A percentile compares a stretch with the other conserved stretches of the same genome.
These are phyloP conservation scores for Mimumesa dahlbomi DNA, from an alignment of 2,888 invertebrate genomes.

Conservation along the genomic window DNA sequence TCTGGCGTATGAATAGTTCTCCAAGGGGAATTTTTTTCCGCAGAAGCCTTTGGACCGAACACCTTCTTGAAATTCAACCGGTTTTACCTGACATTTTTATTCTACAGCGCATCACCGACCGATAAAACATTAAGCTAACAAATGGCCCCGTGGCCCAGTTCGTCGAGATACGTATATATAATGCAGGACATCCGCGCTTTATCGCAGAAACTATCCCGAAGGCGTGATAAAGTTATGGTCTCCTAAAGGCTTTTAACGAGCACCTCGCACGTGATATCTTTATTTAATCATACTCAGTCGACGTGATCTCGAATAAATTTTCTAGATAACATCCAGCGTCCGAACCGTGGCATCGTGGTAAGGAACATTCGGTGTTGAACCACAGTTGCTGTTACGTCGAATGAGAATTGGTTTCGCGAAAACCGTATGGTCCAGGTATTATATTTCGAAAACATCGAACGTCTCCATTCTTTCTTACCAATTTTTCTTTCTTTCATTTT, in stretches of 20 bases:
- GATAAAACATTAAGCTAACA: conserved; percentile 46
- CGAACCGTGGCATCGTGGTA: not conserved
- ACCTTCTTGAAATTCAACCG: conserved; percentile 4
- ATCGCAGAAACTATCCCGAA: conserved; percentile 44
- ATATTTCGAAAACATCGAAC: not conserved
- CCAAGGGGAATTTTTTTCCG: too few relatives aligned
- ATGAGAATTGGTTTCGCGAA: conserved; percentile 21
- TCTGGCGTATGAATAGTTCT: too few relatives aligned
- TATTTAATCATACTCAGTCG: conserved; percentile 52
- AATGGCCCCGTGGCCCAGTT: conserved; percentile 25
- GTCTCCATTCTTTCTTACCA: too few relatives aligned
- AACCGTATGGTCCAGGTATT: conserved; percentile 8
- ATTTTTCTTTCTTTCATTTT: not conserved
- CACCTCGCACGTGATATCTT: conserved; percentile 59
- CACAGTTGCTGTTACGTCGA: conserved; percentile 19
- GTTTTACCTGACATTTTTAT: conserved; percentile 25
- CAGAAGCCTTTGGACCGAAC: too few relatives aligned
- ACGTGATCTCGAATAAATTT: conserved; percentile 59
- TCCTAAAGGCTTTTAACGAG: conserved; percentile 62
- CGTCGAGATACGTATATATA: conserved; percentile 24
- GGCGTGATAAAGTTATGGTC: conserved; percentile 58
- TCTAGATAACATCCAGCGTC: conserved; percentile 22
- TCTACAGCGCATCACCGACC: conserved; percentile 23
- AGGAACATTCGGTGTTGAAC: conserved; percentile 1
- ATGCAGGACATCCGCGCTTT: conserved; percentile 45